Evolutionary conservation across 2,113 vertebrate genomes (phyloP).

Genomic region (Vulpes lagopus): DNA sequence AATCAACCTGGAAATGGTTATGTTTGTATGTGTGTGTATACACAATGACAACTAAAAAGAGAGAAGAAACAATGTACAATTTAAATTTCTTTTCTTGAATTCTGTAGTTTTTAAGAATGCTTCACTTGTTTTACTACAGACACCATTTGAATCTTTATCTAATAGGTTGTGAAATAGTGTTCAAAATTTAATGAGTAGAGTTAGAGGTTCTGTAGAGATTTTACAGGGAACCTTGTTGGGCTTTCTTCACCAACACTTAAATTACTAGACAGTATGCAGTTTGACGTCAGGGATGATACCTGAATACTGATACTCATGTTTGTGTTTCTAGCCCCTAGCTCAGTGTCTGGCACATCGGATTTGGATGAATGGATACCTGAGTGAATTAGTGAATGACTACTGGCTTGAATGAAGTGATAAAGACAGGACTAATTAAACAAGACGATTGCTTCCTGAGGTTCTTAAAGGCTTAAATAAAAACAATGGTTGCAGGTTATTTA

Average conservation of each 20-base stretch:
- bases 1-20: neutral
- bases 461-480: neutral
- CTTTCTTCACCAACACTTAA: neutral
- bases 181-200: neutral
- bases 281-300: neutral
- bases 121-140: neutral
- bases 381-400: neutral
- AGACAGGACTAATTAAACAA: neutral
- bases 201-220: neutral
- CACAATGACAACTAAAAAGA: neutral
- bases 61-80: neutral
- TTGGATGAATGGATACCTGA: neutral
- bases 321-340: neutral
- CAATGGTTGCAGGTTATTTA: neutral
- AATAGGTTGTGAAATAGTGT: neutral
- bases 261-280: neutral
- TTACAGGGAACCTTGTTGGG: neutral
- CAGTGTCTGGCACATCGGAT: neutral
- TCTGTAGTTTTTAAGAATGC: neutral
- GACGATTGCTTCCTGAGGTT: neutral
- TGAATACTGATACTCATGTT: neutral
- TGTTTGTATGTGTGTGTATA: neutral
- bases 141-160: neutral
- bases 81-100: constrained; percentile 23
- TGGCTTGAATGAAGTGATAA: neutral